phyloP scores from a whole-genome alignment of 2,888 invertebrate genomes.

The Tetrapedia diversipes region DNA sequence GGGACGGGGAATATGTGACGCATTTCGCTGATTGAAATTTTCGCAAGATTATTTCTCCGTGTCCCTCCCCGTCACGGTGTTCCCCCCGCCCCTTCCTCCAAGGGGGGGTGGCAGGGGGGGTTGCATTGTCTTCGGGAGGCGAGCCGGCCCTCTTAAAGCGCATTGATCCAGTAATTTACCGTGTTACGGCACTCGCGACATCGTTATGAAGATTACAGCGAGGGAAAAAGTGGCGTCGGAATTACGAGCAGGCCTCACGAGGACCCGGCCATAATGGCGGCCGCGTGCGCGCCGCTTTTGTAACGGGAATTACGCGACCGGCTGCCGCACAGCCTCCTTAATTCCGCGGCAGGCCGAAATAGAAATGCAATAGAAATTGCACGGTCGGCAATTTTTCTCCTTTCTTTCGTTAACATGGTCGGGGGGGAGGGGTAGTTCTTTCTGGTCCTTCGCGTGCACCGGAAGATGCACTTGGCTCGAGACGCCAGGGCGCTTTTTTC shows the following conservation, averaged over 20 bases:
- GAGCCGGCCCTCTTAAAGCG: conserved; percentile 62
- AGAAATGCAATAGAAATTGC: conserved; percentile 54
- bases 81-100: too few species aligned
- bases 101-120: not conserved
- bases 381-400: not conserved
- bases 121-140: conserved; percentile 60
- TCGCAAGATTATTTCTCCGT: conserved; percentile 76
- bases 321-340: conserved; percentile 44
- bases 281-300: conserved; percentile 61
- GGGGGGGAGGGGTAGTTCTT: not conserved
- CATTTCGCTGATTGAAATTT: conserved; percentile 82
- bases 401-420: too few species aligned
- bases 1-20: conserved; percentile 80
- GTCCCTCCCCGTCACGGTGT: conserved; percentile 6
- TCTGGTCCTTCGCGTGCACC: not conserved
- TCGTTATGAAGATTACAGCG: conserved; percentile 71
- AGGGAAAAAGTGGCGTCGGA: conserved; percentile 65
- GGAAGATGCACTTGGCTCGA: not conserved
- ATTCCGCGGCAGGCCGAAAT: conserved; percentile 43
- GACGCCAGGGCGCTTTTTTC: not conserved
- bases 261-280: conserved; percentile 62
- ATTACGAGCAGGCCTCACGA: conserved; percentile 63
- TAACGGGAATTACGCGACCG: conserved; percentile 64
- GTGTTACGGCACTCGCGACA: conserved; percentile 69
- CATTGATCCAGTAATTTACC: conserved; percentile 72